Evolutionary conservation across 2,888 invertebrate species (phyloP).

Genomic region (Oscheius onirici): DNA sequence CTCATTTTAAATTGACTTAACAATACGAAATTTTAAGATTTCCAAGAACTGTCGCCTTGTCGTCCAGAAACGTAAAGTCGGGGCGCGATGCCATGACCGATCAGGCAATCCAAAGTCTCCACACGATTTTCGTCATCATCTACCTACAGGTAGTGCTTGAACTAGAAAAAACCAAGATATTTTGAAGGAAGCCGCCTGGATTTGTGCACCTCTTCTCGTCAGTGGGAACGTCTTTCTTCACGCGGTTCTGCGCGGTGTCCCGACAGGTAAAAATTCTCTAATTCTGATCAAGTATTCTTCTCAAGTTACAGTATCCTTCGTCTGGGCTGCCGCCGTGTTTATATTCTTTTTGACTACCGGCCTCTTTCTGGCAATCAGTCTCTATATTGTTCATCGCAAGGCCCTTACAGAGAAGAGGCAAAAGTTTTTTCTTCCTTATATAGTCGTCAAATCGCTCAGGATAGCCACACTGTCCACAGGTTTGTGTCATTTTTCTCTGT

Average conservation of each 20-base stretch:
- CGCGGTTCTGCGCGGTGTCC: conserved; percentile 42
- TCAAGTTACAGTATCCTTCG: conserved; percentile 38
- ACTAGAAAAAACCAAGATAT: neutral
- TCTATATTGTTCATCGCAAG: conserved; percentile 42
- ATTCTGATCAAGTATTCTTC: neutral
- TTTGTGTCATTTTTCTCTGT: neutral
- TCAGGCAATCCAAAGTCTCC: conserved; percentile 47
- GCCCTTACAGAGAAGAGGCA: conserved; percentile 38
- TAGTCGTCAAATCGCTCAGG: conserved; percentile 17
- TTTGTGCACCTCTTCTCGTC: conserved; percentile 48
- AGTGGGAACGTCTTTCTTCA: conserved; percentile 52
- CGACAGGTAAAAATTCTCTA: neutral
- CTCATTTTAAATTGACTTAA: neutral
- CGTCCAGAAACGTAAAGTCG: conserved; percentile 12
- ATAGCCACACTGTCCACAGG: conserved; percentile 17
- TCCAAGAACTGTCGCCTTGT: neutral
- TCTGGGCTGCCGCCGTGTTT: conserved; percentile 44
- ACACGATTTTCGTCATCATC: conserved; percentile 54
- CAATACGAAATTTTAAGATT: too few relatives aligned
- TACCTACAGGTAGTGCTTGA: conserved; percentile 43
- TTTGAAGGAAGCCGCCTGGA: conserved; percentile 51
- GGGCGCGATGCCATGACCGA: conserved; percentile 39
- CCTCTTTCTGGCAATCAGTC: conserved; percentile 37
- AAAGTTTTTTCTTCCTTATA: conserved; percentile 47
- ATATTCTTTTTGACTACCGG: conserved; percentile 46